Evolutionary conservation across 1,140 invertebrate genomes (phyloP).

Genomic region (Asobara japonica): DNA sequence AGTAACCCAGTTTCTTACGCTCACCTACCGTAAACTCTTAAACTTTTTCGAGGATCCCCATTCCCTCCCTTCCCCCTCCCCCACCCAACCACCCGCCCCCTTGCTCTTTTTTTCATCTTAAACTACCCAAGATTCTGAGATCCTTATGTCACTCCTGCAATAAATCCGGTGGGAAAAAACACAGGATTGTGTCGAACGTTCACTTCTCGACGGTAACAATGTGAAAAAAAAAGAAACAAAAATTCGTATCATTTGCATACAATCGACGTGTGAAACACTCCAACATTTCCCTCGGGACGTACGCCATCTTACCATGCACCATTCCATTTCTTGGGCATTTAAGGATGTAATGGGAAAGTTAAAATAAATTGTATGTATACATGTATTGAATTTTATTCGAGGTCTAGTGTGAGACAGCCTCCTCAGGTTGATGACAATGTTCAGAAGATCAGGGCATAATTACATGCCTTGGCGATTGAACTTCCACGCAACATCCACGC

Average conservation of each 20-base stretch:
- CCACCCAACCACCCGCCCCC: background rate
- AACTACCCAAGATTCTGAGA: conserved; percentile 10
- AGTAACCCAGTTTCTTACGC: conserved; percentile 61
- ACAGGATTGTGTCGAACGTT: background rate
- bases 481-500: no score
- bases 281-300: background rate
- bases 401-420: no score
- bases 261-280: conserved; percentile 45
- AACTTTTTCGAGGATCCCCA: conserved; percentile 49
- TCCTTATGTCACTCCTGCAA: conserved; percentile 22
- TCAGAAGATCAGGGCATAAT: no score
- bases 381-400: no score
- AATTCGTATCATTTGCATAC: conserved; percentile 52
- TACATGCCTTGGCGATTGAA: no score
- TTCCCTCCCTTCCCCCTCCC: background rate
- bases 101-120: background rate
- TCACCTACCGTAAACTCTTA: conserved; percentile 56
- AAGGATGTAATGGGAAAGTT: no score
- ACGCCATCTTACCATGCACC: background rate
- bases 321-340: no score
- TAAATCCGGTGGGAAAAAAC: conserved; percentile 20
- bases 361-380: no score
- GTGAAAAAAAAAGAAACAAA: background rate
- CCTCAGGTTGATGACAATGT: no score
- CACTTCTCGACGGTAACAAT: conserved; percentile 1